Conservation (phyloP, 2,888 invertebrate species). For the Drosophila ezoana region DNA sequence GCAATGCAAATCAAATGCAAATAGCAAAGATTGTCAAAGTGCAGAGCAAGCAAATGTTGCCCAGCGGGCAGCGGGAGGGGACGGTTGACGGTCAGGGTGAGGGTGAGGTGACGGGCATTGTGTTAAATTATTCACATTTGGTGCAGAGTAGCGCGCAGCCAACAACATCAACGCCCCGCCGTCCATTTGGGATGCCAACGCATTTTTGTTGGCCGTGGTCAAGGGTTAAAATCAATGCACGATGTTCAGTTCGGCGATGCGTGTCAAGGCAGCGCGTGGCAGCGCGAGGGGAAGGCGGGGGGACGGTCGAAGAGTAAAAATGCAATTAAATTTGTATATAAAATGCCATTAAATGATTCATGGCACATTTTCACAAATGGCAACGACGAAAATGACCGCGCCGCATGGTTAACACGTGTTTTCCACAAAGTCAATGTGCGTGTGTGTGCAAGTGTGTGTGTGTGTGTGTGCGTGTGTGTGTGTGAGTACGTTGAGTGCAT, state of each 20-base stretch:
- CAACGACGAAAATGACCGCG: conserved; percentile 63
- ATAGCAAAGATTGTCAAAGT: conserved; percentile 79
- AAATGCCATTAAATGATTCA: conserved; percentile 70
- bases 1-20: conserved; percentile 80
- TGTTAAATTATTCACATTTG: conserved; percentile 82
- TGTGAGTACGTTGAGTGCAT: conserved; percentile 43
- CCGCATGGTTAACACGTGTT: conserved; percentile 75
- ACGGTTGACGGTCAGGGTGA: background rate
- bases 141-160: conserved; percentile 48
- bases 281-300: background rate
- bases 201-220: conserved; percentile 52
- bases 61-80: conserved; percentile 7
- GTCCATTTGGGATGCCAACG: conserved; percentile 57
- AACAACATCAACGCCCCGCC: conserved; percentile 10
- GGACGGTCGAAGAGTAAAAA: conserved; percentile 44
- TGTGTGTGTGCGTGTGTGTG: conserved; percentile 5
- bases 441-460: conserved; percentile 27
- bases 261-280: conserved; percentile 24
- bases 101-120: conserved; percentile 33
- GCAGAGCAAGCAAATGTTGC: conserved; percentile 64
- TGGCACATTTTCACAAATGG: conserved; percentile 67
- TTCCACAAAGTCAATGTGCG: conserved; percentile 45
- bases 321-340: conserved; percentile 73
- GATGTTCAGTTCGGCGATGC: conserved; percentile 52
- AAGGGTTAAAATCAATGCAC: conserved; percentile 60